A percentile compares a stretch with the other conserved stretches of the same genome.
These are phyloP conservation scores for Xerus inauris DNA, from an alignment of 2,113 vertebrate genomes.

Conservation along the genomic window DNA sequence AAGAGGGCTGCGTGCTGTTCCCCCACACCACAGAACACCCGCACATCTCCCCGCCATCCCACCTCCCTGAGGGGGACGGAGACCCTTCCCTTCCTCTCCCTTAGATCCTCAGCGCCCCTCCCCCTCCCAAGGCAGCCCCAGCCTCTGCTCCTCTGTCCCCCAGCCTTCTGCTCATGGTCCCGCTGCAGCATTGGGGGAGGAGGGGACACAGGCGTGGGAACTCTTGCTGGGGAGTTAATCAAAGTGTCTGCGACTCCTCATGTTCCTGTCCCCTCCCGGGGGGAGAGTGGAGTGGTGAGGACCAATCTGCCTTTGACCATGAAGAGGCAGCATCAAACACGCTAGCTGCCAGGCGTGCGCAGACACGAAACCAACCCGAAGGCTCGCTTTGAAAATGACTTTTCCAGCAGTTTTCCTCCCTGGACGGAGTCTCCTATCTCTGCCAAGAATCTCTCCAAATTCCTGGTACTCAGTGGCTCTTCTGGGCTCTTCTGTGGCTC, in stretches of 20 bases:
- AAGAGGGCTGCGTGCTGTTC: fast-evolving
- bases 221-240: constrained; percentile 86
- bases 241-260: constrained; percentile 81
- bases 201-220: constrained; percentile 58
- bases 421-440: background rate
- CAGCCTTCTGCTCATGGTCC: background rate
- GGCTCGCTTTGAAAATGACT: constrained; percentile 79
- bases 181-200: constrained; percentile 67
- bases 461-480: background rate
- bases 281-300: constrained; percentile 22
- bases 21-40: too few relatives aligned
- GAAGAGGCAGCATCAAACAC: constrained; percentile 72
- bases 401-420: constrained; percentile 75
- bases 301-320: constrained; percentile 47
- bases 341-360: constrained; percentile 80
- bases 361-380: constrained; percentile 83
- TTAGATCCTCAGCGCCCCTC: background rate
- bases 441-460: constrained; percentile 45
- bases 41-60: fast-evolving
- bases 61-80: background rate
- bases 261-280: constrained; percentile 68
- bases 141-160: background rate
- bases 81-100: background rate
- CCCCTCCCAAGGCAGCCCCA: background rate
- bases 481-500: background rate